phyloP scores from a whole-genome alignment of 2,113 vertebrate genomes.

The Microcebus jonahi region DNA sequence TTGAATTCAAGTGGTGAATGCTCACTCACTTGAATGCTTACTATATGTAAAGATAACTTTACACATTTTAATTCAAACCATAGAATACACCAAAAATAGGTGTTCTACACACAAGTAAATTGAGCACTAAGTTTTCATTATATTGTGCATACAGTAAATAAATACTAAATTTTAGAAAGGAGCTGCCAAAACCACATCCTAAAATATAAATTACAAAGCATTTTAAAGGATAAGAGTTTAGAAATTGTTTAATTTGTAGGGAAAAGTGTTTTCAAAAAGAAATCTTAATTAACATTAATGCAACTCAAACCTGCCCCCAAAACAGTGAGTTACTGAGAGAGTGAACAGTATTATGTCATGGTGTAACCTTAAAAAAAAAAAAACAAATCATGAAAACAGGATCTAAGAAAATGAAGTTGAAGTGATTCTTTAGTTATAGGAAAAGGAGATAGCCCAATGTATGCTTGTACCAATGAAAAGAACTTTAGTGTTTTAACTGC shows the following conservation, averaged over 20 bases:
- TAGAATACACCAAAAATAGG: not conserved
- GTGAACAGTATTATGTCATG: not conserved
- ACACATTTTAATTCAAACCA: constrained; percentile 4
- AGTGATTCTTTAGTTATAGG: not conserved
- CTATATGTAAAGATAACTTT: not conserved
- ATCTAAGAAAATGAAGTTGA: not conserved
- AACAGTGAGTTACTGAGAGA: not conserved
- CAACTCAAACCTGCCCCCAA: not conserved
- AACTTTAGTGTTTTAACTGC: not conserved
- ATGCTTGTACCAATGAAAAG: not conserved
- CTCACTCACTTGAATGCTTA: not conserved
- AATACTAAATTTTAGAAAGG: not conserved
- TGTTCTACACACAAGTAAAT: not conserved
- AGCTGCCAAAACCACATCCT: not conserved
- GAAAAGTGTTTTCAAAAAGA: constrained; percentile 9
- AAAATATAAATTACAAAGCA: not conserved
- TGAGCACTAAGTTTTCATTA: not conserved
- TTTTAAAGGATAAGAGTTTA: not conserved
- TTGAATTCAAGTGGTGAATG: not conserved
- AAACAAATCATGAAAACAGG: not conserved
- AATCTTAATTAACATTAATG: not conserved
- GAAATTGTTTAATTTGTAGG: not conserved
- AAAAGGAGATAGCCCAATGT: not conserved
- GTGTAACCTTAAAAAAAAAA: not conserved
- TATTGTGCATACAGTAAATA: not conserved